Conservation (phyloP, 2,113 vertebrate species). For the Numida meleagris region DNA sequence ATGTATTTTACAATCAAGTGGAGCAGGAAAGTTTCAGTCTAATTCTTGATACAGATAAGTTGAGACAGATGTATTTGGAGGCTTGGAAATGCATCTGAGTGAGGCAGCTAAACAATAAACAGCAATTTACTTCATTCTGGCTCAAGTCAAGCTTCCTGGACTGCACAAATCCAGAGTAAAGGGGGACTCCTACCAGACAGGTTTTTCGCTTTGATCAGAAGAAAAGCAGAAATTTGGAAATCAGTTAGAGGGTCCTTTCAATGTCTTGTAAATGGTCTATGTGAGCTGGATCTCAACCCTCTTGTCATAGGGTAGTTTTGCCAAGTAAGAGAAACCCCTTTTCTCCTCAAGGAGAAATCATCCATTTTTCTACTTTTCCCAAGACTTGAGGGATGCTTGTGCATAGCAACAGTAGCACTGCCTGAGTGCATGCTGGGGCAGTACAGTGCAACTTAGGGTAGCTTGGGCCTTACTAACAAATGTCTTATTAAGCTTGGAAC, state of each 20-base stretch:
- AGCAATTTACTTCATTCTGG: neutral
- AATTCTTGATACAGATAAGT: conserved; percentile 11
- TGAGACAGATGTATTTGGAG: conserved; percentile 8
- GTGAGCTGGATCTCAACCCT: neutral
- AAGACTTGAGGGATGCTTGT: neutral
- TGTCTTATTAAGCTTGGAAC: neutral
- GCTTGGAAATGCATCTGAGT: neutral
- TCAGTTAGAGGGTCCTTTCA: neutral
- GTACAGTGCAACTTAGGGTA: neutral
- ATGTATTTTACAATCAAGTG: neutral
- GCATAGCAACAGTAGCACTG: neutral
- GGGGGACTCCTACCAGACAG: neutral
- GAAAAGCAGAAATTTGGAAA: neutral
- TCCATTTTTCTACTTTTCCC: neutral
- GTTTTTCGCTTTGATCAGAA: neutral
- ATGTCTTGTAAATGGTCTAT: fast-evolving
- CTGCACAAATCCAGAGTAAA: neutral
- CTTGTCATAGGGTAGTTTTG: neutral
- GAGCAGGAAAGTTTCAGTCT: neutral
- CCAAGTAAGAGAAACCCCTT: neutral
- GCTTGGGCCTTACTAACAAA: neutral
- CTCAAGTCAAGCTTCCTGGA: neutral
- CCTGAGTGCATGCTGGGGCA: fast-evolving
- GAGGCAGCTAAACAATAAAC: neutral
- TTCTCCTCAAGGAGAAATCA: neutral